Evolutionary conservation across 2,888 invertebrate species (phyloP), one percentile per base, ranked within the genome.

Genomic region (Keiferia lycopersicella): DNA sequence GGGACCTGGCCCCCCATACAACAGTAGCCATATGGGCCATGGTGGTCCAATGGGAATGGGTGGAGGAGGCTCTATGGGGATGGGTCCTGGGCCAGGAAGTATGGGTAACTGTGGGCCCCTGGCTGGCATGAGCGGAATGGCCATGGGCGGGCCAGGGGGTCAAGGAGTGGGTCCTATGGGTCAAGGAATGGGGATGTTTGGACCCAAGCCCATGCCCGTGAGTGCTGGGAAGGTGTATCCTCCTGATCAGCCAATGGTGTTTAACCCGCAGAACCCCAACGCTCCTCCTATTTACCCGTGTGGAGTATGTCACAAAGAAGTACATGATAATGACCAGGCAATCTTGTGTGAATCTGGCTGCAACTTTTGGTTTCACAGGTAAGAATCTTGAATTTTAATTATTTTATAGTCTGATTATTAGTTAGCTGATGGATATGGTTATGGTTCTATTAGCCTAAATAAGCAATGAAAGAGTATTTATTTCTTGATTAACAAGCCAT

Each of bases 281-380:
- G 99, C 99, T 62, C 99, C 99, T 60, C 98, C 99, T 1, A 98
- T 99, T 72, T 98, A 98, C 86, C 98, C 98, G 0, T 99, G 99
- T 91, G 99, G 99, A 68, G 95, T 97, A 65, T 99, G 99, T 91
- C 98, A 98, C 90, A 98, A 98, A 92, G 99, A 99, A 93, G 97
- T 98, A 65, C 98, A 98, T 90, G 99, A 99, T 89, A 98, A 98
- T 92, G 99, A 99, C 89, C 98, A 99, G 92, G 98, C 98, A 66
- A 98, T 98, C 73, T 93, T 98, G 73, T 99, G 99, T 90, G 99
- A 99, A 92, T 98, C 98, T 77, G 98, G 98, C 64, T 99, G 99
- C 91, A 98, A 98, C 93, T 99, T 99, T 92, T 99, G 98, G 97
- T 99, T 98, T 92, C 99, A 99, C 91, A 95, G 97, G 97, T 97